These are phyloP conservation scores for Drosophila paucipuncta DNA, from an alignment of 2,888 invertebrate genomes.

Conservation along the genomic window DNA sequence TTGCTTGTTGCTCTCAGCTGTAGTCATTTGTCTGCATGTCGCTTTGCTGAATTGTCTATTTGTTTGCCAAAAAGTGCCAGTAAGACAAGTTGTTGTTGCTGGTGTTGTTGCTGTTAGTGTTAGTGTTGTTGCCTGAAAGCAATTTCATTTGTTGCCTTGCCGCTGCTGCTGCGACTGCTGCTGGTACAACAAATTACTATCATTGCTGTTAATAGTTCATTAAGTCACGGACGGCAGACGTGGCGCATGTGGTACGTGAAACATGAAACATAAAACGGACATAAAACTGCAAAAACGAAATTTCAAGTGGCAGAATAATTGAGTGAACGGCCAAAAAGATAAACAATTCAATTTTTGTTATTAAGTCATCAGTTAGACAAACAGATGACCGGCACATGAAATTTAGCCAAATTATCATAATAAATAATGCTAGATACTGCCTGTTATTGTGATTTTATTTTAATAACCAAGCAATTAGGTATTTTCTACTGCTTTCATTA, in stretches of 20 bases:
- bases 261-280: conserved; percentile 67
- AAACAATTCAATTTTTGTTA: conserved; percentile 77
- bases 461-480: neutral
- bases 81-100: conserved; percentile 74
- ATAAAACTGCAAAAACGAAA: conserved; percentile 43
- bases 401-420: neutral
- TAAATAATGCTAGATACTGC: neutral
- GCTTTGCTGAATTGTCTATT: conserved; percentile 80
- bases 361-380: conserved; percentile 76
- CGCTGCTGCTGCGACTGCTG: conserved; percentile 39
- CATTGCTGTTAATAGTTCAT: conserved; percentile 81
- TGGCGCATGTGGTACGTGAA: conserved; percentile 67
- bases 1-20: conserved; percentile 48
- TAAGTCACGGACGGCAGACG: conserved; percentile 76
- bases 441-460: neutral
- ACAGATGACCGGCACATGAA: conserved; percentile 28
- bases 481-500: neutral
- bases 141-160: conserved; percentile 70
- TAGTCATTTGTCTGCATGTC: conserved; percentile 79
- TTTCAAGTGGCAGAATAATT: conserved; percentile 79
- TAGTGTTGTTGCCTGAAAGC: conserved; percentile 59
- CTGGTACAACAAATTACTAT: conserved; percentile 77
- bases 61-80: conserved; percentile 81
- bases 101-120: conserved; percentile 14
- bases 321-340: conserved; percentile 74